Base-by-base conservation (phyloP, 2,888 invertebrate species). In the Melinaea menophilus region DNA sequence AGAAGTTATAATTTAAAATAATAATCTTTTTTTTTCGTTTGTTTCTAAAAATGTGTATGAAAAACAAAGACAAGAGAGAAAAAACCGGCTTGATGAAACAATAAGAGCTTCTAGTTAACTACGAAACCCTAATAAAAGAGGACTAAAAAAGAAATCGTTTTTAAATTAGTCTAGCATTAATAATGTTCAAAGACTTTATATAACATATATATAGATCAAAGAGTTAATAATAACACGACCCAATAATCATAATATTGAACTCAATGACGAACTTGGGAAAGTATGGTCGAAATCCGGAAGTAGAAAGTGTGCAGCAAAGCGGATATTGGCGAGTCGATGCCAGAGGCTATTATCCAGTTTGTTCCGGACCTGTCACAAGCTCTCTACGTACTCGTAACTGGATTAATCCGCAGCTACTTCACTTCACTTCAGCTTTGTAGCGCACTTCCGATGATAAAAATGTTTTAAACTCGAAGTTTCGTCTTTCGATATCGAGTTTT, bases 271-370 rank as follows among this genome's bases (percentile, higher is more conserved):
- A 45, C 46, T 56, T 45, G 9, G 13, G 56, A 35, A 59, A 57
- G 55, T 48, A 41, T 41, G 41, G 41, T 41, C 41, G 41, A 41
- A 41, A 41, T 9, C 41, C 48, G 57, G 41, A 60, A 35, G 55
- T 64, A 64, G 66, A 66, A 66, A 63, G 64, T 66, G 62, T 66
- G 62, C 64, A 61, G 62, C 61, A 64, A 67, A 66, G 46, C 79
- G 79, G 78, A 76, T 79, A 80, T 78, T 78, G 74, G 71, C 66
- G 69, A 74, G 71, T 70, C 70, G 64, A 63, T 62, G 68, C 70
- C 68, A 66, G 68, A 69, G 68, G 72, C 69, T 68, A 72, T 75
- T 75, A 74, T 74, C 70, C 67, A 61, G 59, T 64, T 62, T 62
- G 64, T 68, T 69, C 69, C 73, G 67, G 59, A 37, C 35, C 33